A percentile compares a stretch with the other conserved stretches of the same genome.
phyloP scores from a whole-genome alignment of 2,888 invertebrate genomes.

The Mythimna vitellina region DNA sequence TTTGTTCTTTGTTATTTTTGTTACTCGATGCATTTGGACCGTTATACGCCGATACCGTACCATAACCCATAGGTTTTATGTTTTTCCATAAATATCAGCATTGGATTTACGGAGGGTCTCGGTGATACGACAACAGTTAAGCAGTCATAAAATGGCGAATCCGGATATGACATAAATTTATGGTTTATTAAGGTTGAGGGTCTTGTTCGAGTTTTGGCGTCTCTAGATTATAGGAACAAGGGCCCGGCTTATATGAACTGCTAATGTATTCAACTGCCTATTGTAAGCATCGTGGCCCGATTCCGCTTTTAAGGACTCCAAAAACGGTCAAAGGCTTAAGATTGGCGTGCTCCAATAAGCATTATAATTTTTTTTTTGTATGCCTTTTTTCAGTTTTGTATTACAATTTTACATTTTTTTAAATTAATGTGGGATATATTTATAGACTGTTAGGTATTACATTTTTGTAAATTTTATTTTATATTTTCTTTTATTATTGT shows the following conservation, averaged over 20 bases:
- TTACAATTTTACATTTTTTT: no score
- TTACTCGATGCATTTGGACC: constrained; percentile 11
- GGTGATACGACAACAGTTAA: constrained; percentile 19
- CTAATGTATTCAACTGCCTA: constrained; percentile 1
- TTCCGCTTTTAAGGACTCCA: neutral
- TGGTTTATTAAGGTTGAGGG: constrained; percentile 22
- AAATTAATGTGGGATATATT: no score
- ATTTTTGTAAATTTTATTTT: no score
- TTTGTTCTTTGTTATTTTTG: constrained; percentile 4
- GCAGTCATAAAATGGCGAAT: constrained; percentile 23
- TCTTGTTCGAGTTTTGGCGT: neutral
- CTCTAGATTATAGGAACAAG: neutral
- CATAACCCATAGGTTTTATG: constrained; percentile 39
- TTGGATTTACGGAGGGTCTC: constrained; percentile 20
- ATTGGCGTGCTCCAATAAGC: no score
- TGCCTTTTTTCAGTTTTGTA: no score
- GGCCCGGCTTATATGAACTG: neutral
- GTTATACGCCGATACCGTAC: constrained; percentile 1
- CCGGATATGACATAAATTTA: constrained; percentile 25
- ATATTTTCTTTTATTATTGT: no score
- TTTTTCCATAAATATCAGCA: constrained; percentile 27
- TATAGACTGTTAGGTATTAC: no score
- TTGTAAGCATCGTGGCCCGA: neutral
- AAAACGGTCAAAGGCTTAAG: neutral
- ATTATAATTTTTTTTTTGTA: no score